Evolutionary conservation across 1,140 invertebrate genomes (phyloP).

Genomic region (Ceratitis capitata): DNA sequence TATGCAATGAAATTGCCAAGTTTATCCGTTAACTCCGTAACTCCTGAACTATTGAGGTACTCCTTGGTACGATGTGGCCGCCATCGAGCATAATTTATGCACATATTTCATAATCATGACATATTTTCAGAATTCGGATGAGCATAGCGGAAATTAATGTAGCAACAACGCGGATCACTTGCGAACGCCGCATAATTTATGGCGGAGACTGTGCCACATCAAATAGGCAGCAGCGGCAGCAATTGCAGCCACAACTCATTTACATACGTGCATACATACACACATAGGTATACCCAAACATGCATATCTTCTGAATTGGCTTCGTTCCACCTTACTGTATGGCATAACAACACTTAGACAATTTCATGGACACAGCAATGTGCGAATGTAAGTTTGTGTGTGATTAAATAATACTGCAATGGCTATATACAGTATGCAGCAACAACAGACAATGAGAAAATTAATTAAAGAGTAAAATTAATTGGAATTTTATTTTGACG

Average conservation of each 20-base stretch:
- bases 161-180: background rate
- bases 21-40: no score
- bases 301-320: background rate
- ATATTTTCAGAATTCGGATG: slow-evolving; percentile 23
- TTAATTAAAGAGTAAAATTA: background rate
- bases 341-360: background rate
- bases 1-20: no score
- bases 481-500: background rate
- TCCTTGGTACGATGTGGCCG: no score
- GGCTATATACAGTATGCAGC: background rate
- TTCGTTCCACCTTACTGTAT: background rate
- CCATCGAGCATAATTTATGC: background rate
- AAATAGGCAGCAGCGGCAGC: background rate
- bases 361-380: background rate
- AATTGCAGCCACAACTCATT: slow-evolving; percentile 4
- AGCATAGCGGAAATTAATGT: slow-evolving; percentile 7
- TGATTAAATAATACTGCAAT: slow-evolving; percentile 11
- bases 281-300: no score
- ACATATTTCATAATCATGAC: slow-evolving; percentile 24
- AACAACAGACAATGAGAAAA: background rate
- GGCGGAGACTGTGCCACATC: background rate
- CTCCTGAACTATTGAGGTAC: no score
- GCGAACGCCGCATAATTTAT: slow-evolving; percentile 28
- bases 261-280: background rate
- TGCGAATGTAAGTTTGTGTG: background rate